Percentiles rank a stretch among this genome's conserved stretches.
phyloP scores from a whole-genome alignment of 2,113 vertebrate species.

The Phodopus roborovskii region DNA sequence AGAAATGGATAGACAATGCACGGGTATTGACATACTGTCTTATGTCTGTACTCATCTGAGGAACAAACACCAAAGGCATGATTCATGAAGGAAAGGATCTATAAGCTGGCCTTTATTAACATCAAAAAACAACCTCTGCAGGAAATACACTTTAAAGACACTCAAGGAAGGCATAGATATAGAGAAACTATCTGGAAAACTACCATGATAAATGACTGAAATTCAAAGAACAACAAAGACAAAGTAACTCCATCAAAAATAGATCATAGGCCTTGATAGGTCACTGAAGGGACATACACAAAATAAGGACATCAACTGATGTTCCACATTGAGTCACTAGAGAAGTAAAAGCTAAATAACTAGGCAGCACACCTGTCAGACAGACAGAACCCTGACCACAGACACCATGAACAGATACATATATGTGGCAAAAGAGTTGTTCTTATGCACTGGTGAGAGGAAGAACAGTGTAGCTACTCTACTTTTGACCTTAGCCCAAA shows the following conservation, averaged over 20 bases:
- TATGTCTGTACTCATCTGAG: neutral
- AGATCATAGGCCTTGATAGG: no score
- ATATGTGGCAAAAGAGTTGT: rapidly evolving
- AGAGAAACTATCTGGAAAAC: neutral
- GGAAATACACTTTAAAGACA: neutral
- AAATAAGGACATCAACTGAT: neutral
- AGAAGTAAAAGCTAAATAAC: neutral
- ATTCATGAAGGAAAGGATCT: neutral
- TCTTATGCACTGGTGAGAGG: neutral
- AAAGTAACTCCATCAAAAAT: neutral
- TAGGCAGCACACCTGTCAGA: neutral
- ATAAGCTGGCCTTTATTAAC: neutral
- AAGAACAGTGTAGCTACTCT: neutral
- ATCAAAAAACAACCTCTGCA: neutral
- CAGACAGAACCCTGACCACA: neutral
- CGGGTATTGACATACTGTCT: neutral
- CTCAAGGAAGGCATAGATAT: neutral
- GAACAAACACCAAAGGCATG: neutral
- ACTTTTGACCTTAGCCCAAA: neutral
- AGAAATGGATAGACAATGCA: neutral
- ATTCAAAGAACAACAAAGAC: neutral
- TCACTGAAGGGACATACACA: neutral
- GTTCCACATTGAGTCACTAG: neutral
- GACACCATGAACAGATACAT: neutral
- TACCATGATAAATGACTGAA: neutral